A percentile compares a stretch with the other conserved stretches of the same genome.
These are phyloP conservation scores for Mycteria americana DNA, from an alignment of 2,797 vertebrate genomes.

Conservation along the genomic window DNA sequence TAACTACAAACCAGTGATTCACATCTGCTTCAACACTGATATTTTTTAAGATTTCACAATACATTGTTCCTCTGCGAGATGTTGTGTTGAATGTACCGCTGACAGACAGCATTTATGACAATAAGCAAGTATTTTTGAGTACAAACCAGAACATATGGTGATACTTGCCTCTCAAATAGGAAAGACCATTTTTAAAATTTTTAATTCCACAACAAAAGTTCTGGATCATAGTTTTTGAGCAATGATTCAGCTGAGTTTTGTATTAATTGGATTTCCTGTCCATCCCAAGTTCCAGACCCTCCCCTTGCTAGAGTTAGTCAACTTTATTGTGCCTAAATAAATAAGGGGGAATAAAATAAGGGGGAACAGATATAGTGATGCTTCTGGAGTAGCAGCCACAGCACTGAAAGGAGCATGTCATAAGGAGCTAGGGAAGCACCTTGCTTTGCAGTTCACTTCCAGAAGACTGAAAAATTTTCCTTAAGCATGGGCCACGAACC, in stretches of 20 bases:
- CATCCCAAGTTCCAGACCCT: not conserved
- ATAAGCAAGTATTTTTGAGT: not conserved
- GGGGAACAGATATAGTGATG: not conserved
- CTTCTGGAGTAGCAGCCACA: not conserved
- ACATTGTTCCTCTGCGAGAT: not conserved
- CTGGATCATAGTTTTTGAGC: not conserved
- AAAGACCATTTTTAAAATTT: not conserved
- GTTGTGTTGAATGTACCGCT: not conserved
- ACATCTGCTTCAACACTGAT: not conserved
- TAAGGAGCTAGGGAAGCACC: not conserved
- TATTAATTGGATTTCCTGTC: not conserved
- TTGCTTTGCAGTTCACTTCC: not conserved
- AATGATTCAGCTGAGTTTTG: not conserved
- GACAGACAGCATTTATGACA: not conserved
- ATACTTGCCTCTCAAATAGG: not conserved
- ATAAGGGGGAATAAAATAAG: not conserved
- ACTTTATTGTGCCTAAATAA: not conserved
- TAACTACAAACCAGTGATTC: not conserved
- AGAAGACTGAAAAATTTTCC: not conserved
- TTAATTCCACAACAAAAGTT: not conserved
- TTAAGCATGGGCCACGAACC: not conserved
- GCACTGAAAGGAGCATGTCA: fast-evolving
- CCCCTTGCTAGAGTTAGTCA: not conserved
- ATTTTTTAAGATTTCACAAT: not conserved
- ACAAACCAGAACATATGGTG: not conserved